These are phyloP conservation scores for Poecilia gillii DNA, from an alignment of 2,797 vertebrate genomes.

Conservation along the genomic window DNA sequence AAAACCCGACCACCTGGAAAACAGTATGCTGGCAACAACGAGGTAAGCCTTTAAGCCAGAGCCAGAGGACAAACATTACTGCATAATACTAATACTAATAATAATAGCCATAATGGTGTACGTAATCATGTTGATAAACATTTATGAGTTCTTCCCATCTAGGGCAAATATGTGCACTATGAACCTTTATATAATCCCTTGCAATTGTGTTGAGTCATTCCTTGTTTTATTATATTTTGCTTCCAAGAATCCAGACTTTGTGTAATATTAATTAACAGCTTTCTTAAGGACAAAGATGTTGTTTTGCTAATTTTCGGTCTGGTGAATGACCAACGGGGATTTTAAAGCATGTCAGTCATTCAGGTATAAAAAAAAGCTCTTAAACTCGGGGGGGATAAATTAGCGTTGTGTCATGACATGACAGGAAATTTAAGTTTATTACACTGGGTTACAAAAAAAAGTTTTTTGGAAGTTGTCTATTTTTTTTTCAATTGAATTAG, in stretches of 20 bases:
- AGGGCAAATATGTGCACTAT: not conserved
- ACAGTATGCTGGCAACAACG: slow-evolving; percentile 11
- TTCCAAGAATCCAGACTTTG: not conserved
- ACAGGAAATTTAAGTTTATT: not conserved
- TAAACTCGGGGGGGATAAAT: not conserved
- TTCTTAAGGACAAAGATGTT: not conserved
- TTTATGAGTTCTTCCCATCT: slow-evolving; percentile 1
- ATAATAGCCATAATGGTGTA: not conserved
- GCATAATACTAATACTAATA: not conserved
- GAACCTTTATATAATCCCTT: not conserved
- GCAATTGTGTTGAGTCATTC: not conserved
- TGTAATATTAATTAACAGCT: not conserved
- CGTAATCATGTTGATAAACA: slow-evolving; percentile 1
- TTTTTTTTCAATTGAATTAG: too few relatives aligned
- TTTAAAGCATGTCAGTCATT: not conserved
- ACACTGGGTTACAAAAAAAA: not conserved
- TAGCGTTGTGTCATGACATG: not conserved
- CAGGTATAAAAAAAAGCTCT: not conserved
- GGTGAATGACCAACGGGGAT: not conserved
- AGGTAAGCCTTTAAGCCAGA: slow-evolving; percentile 13
- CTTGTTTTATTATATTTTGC: not conserved
- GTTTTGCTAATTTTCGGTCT: not conserved
- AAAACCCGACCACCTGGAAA: slow-evolving; percentile 19
- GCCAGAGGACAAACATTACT: slow-evolving; percentile 3
- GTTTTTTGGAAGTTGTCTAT: not conserved